Evolutionary conservation across 2,113 vertebrate genomes (phyloP).

Genomic region (Ploceus nigricollis): DNA sequence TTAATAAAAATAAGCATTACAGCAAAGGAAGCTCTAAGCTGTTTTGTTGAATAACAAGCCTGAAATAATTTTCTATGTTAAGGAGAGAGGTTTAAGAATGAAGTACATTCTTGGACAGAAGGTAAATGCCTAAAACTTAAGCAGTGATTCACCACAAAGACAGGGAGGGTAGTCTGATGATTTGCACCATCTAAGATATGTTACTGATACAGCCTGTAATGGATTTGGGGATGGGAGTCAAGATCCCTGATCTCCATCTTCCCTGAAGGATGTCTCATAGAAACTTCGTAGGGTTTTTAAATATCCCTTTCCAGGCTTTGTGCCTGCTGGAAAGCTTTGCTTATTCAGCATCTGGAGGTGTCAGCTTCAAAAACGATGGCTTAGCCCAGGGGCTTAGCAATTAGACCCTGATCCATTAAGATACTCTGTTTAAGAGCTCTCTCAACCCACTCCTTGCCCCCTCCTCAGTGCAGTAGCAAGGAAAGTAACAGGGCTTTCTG

Average conservation of each 20-base stretch:
- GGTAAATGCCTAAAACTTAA: background rate
- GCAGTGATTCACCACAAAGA: background rate
- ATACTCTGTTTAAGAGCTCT: background rate
- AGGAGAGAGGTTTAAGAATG: background rate
- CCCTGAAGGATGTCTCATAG: background rate
- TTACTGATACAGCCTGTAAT: background rate
- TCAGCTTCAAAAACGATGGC: slow-evolving; percentile 10
- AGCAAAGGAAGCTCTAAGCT: background rate
- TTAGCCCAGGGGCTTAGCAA: background rate
- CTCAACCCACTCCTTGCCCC: background rate
- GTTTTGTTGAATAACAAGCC: background rate
- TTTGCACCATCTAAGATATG: background rate
- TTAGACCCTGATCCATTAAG: slow-evolving; percentile 24
- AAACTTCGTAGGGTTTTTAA: background rate
- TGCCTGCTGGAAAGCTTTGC: background rate
- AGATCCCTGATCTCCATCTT: background rate
- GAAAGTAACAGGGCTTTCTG: background rate
- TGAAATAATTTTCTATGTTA: background rate
- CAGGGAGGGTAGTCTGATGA: background rate
- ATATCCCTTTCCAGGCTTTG: background rate
- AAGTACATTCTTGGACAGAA: background rate
- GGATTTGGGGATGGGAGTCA: background rate
- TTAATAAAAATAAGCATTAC: background rate
- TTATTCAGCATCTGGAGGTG: slow-evolving; percentile 23
- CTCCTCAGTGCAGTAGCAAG: background rate